phyloP scores from a whole-genome alignment of 2,797 vertebrate genomes.

The Chelonia mydas region DNA sequence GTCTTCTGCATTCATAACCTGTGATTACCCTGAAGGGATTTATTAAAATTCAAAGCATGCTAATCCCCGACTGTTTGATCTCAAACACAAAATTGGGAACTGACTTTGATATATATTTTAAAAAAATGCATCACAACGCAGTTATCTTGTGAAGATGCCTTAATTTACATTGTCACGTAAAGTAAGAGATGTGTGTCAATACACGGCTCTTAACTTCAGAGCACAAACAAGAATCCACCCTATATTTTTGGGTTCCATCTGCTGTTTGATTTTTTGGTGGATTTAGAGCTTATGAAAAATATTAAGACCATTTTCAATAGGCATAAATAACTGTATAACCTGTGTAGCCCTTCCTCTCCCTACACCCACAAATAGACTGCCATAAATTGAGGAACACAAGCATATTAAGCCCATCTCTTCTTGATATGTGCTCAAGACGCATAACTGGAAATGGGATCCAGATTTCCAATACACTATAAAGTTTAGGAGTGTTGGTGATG shows the following conservation, averaged over 20 bases:
- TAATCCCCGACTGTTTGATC: conserved; percentile 73
- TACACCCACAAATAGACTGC: not conserved
- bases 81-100: conserved; percentile 70
- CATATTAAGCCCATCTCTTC: not conserved
- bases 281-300: conserved; percentile 12
- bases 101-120: conserved; percentile 41
- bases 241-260: not conserved
- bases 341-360: not conserved
- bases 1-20: conserved; percentile 70
- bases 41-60: conserved; percentile 78
- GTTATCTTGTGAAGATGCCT: conserved; percentile 31
- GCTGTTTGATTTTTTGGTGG: not conserved
- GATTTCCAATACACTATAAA: not conserved
- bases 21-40: conserved; percentile 68
- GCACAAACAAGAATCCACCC: not conserved
- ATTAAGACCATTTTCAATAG: not conserved
- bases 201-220: not conserved
- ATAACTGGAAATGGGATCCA: not conserved
- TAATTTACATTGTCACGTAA: not conserved
- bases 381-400: not conserved
- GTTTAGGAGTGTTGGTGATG: not conserved
- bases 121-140: conserved; percentile 41
- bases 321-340: not conserved
- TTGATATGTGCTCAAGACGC: not conserved
- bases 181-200: not conserved